Percentiles rank a stretch among this genome's conserved stretches.
Evolutionary conservation across 2,113 vertebrate species (phyloP).

Genomic region (Pachypanchax playfairii): DNA sequence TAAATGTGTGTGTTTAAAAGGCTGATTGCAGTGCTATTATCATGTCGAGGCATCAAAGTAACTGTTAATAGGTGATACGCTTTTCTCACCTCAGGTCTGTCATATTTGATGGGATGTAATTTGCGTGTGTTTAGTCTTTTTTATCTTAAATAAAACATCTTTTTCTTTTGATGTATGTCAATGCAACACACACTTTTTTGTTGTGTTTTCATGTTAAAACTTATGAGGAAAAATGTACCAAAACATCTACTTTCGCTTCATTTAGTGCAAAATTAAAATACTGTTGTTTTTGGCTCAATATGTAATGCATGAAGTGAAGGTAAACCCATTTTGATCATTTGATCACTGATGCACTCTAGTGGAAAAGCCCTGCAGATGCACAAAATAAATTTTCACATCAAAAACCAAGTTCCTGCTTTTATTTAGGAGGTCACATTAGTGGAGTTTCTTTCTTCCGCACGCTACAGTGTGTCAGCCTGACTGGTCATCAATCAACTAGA

Average conservation of each 20-base stretch:
- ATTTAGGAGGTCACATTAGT: too few species aligned
- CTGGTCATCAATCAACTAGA: too few species aligned
- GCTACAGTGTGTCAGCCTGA: too few species aligned
- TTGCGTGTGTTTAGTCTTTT: conserved; percentile 67
- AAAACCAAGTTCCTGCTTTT: too few species aligned
- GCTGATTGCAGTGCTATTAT: conserved; percentile 11
- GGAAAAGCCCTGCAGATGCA: conserved; percentile 17
- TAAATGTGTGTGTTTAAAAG: not conserved
- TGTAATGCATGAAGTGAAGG: not conserved
- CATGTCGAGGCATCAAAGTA: not conserved
- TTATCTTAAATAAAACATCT: conserved; percentile 67
- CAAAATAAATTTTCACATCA: not conserved
- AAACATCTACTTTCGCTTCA: not conserved
- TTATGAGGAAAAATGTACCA: not conserved
- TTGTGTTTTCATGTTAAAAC: not conserved
- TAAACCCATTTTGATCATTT: not conserved
- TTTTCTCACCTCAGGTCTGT: conserved; percentile 12
- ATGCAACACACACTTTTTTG: not conserved
- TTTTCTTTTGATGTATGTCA: conserved; percentile 45
- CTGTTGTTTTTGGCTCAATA: not conserved
- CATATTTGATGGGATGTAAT: conserved; percentile 46
- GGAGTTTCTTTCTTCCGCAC: too few species aligned
- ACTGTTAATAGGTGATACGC: conserved; percentile 7
- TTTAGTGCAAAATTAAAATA: not conserved
- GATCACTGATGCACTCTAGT: conserved; percentile 52